Base-by-base conservation (phyloP, 64 coral and sea anemone species). In the Dendrophyllia cribrosa region DNA sequence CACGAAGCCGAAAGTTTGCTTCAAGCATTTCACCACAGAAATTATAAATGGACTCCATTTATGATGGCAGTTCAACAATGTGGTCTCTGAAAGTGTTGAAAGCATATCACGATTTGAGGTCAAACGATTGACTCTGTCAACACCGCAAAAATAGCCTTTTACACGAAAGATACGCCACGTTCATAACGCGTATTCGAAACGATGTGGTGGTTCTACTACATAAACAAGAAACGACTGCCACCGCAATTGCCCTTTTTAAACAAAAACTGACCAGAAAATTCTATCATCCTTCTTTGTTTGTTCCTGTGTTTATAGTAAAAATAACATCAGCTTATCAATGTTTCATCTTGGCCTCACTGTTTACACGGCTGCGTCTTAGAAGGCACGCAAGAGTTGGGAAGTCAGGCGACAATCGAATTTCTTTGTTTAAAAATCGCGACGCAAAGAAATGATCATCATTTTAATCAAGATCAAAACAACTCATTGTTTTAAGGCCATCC, bases 401-500 rank as follows among this genome's bases (percentile, higher is more conserved):
- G 13, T 61, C n/a, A 17, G 51, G 12, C 5, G n/a, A 17, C 24
- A 16, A 80, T 43, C 4, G 9, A 20, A 5, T 58, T 78, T 55
- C 12, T 80, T 6, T 80, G 56, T 59, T 43, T 43, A 19, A 19
- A 62, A 62, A 80, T 62, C 11, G 4, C 14, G 22, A n/a, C 13
- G 13, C 0, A 7, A 14, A 44, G 58, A 24, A 56, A 25, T 55
- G 21, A 78, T 45, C 77, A 80, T 11, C 25, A 22, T 58, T 20
- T 80, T 61, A 23, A 59, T 62, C 34, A 6, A 56, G 19, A 78
- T 25, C 46, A 76, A 53, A 78, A 78, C 51, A 78, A 78, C 50
- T 51, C 47, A 78, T 58, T 12, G 10, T 24, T 58, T 14, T 61
- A 60, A 80, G 9, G 16, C 24, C 10, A 25, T 61, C 56, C 58